Evolutionary conservation across 2,797 vertebrate species (phyloP).

Genomic region (Mormyrus hasselquistii): DNA sequence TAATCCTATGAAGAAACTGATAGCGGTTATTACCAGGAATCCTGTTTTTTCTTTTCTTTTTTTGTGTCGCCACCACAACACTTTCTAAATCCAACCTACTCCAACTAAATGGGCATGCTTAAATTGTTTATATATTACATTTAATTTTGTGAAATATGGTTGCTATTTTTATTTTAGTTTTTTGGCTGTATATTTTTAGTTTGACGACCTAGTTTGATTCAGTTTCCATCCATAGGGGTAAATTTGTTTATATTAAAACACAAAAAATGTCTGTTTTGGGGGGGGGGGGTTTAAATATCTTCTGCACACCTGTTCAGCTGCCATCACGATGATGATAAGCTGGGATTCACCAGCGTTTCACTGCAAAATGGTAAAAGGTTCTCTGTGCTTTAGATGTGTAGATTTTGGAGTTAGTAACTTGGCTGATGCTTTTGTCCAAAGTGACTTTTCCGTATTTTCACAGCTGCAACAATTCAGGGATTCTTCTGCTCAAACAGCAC

Average conservation of each 20-base stretch:
- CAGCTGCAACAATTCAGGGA: neutral
- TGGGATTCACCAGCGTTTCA: neutral
- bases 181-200: neutral
- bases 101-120: neutral
- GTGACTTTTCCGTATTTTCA: neutral
- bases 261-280: neutral
- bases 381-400: neutral
- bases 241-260: neutral
- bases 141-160: neutral
- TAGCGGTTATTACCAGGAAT: neutral
- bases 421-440: neutral
- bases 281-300: neutral
- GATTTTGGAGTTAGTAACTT: neutral
- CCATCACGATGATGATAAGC: neutral
- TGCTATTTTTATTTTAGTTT: neutral
- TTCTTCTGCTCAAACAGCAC: neutral
- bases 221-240: neutral
- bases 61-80: neutral
- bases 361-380: neutral
- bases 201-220: neutral
- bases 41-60: neutral
- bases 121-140: neutral
- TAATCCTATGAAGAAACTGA: neutral
- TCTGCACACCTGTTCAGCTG: neutral
- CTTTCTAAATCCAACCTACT: neutral